Base-by-base conservation (phyloP, 2,797 vertebrate species). In the Cirrhinus mrigala region DNA sequence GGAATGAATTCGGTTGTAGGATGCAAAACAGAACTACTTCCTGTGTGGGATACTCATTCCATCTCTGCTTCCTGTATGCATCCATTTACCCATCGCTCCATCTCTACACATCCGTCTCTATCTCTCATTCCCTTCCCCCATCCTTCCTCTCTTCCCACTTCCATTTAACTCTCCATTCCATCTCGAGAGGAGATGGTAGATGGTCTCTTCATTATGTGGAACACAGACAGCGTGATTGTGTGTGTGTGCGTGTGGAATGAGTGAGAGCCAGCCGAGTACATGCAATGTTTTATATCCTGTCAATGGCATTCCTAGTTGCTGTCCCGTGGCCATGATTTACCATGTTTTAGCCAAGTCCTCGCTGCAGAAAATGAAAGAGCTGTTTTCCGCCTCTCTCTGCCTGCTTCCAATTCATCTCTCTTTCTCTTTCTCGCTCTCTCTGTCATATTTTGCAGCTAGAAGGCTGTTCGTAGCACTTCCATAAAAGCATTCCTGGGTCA, bases 261-360 rank as follows among this genome's bases (percentile, higher is more conserved):
- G n/a, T 54, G 58, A 58, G 29, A 50, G 79, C 27, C 81, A 22
- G 68, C 20, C 66, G 81, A 90, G 88, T 70, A 52, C 40, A 82
- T 78, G 44, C 29, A 73, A 62, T 87, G 91, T 92, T 94, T 94
- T 94, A 94, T 94, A 91, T 92, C 88, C 92, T 93, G 92, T 94
- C 94, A 91, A 77, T 12, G 87, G 91, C 91, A 89, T 92, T 90
- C 92, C 92, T 89, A 90, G 90, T 92, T 91, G 68, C 83, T 77
- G 64, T 44, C 48, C 75, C 66, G 9, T 91, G 58, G 83, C 87
- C 78, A 48, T 93, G 93, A 95, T 94, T 94, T 94, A 94, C 91
- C 88, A 92, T 92, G 89, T 27, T 69, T 70, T 87, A 86, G 89
- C 86, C 69, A 90, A 89, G 81, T 77, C 50, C 54, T 87, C 91